These are phyloP conservation scores for Galerucella calmariensis DNA, from an alignment of 2,888 invertebrate genomes.

Conservation along the genomic window DNA sequence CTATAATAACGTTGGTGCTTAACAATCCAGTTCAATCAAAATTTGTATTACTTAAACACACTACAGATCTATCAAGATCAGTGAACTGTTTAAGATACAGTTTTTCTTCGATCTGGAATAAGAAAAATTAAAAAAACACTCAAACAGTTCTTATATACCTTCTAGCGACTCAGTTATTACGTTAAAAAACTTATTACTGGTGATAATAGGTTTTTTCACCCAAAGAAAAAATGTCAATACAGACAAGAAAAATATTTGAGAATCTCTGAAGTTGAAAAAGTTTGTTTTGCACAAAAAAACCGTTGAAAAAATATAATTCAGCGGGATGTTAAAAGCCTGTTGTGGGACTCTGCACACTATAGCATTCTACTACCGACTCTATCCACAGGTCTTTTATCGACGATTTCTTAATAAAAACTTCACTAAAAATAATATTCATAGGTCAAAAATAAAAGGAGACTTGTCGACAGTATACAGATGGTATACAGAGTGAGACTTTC, in stretches of 20 bases:
- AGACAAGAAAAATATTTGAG: not conserved
- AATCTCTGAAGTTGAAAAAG: not conserved
- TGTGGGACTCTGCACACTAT: too few species aligned
- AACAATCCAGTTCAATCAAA: constrained; percentile 10
- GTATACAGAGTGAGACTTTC: too few species aligned
- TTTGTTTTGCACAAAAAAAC: not conserved
- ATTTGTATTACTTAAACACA: constrained; percentile 3
- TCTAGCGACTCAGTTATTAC: not conserved
- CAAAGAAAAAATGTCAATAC: not conserved
- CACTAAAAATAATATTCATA: too few species aligned
- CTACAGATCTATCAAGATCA: constrained; percentile 10
- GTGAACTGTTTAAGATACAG: not conserved
- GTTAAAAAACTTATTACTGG: not conserved
- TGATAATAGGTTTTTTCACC: not conserved
- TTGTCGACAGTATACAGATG: too few species aligned
- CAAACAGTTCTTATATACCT: not conserved
- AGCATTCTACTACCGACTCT: too few species aligned
- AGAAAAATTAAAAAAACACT: not conserved
- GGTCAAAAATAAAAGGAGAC: too few species aligned
- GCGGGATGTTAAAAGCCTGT: too few species aligned
- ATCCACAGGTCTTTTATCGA: too few species aligned
- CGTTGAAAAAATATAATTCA: too few species aligned
- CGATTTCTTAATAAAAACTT: too few species aligned
- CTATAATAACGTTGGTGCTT: constrained; percentile 1
- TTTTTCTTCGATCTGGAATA: not conserved